Conservation (phyloP, 2,888 invertebrate genomes). For the Ectemnius continuus region DNA sequence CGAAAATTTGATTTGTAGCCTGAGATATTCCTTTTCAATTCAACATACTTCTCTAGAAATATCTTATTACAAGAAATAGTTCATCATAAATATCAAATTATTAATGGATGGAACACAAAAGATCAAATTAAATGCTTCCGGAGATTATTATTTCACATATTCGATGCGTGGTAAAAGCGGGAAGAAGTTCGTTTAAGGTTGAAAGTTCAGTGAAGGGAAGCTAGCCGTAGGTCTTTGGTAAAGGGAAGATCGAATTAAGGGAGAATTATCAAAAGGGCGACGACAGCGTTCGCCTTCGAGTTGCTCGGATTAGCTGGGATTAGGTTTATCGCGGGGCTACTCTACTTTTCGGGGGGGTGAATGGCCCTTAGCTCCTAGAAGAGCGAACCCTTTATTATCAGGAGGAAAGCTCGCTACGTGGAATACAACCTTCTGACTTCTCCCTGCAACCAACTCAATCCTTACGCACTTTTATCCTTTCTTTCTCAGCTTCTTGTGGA, state of each 20-base stretch:
- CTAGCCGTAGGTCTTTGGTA: neutral
- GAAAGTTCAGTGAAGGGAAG: too few species aligned
- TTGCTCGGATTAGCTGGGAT: conserved; percentile 32
- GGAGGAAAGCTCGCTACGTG: conserved; percentile 20
- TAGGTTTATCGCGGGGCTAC: conserved; percentile 41
- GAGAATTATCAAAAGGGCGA: conserved; percentile 41
- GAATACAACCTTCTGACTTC: neutral
- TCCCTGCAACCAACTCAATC: neutral
- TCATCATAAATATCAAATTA: too few species aligned
- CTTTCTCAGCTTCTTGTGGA: neutral
- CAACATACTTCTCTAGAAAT: too few species aligned
- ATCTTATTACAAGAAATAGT: too few species aligned
- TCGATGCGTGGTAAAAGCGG: too few species aligned
- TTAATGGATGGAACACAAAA: too few species aligned
- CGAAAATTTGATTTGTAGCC: neutral
- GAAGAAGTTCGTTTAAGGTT: too few species aligned
- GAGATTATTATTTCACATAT: too few species aligned
- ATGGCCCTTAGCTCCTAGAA: conserved; percentile 12
- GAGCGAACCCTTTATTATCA: conserved; percentile 32
- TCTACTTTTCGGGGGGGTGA: conserved; percentile 21
- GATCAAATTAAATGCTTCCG: too few species aligned
- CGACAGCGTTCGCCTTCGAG: conserved; percentile 22
- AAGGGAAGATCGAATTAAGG: conserved; percentile 40
- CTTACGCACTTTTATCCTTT: neutral
- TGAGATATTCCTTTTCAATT: too few species aligned